Evolutionary conservation across 2,888 invertebrate species (phyloP), one percentile per base, ranked within the genome.

Genomic region (Physocephala rufipes): DNA sequence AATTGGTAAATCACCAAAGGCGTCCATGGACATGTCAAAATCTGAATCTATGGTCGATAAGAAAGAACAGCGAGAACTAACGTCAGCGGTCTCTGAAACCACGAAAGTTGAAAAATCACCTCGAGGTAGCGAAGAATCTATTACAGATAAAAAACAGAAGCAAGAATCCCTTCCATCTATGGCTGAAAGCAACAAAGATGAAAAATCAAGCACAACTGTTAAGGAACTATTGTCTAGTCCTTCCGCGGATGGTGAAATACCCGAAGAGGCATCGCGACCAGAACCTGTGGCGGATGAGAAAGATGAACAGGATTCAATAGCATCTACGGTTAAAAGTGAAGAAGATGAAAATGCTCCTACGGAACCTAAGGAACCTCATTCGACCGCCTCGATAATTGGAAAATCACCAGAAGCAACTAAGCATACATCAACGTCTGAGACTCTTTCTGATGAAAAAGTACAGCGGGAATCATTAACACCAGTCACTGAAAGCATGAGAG

Each of bases 201-300:
- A 72, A 2, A 70, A 62, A 43, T 75, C 75, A 2, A 63, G 72
- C 9, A 1, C 47, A 9, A 30, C 55, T 9, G 70, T 72, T 13
- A 73, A 73, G 21, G 74, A 70, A 26, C 16, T 65, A 36, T 74
- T 73, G 13, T 64, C 71, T 12, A 62, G 47, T 5, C 51, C 51
- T 16, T 76, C 76, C 1, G 67, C 65, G n/a, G 70, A 47, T 21
- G 75, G 72, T 21, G 74, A 70, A 63, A 63, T 71, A 45, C 65
- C 72, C 7, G 71, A 76, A 19, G 84, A 80, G 43, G 78, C 82
- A 21, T 82, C 85, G 0, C 82, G 85, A 19, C 84, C 82, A 0
- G 71, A 72, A 2, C 80, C 84, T 0, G 75, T 69, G 3, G 72
- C 74, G 0, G 78, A 72, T 21, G 67, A 72, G 24, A n/a, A n/a